These are phyloP conservation scores for Dryobates pubescens DNA, from an alignment of 2,797 vertebrate species.

Conservation along the genomic window DNA sequence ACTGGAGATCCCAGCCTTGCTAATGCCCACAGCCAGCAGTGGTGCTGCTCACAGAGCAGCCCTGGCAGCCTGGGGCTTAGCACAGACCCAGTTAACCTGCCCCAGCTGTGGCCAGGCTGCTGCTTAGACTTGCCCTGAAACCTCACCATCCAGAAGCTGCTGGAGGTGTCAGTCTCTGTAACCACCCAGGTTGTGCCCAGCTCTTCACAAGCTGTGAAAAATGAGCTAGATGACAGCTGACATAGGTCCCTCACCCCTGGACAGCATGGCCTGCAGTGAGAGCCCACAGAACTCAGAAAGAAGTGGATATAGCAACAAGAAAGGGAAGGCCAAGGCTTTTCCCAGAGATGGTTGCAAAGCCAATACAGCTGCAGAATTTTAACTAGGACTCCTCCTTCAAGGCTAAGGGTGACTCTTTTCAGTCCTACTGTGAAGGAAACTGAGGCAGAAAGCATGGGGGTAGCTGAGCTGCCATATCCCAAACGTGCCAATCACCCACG, in stretches of 20 bases:
- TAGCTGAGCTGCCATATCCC: not conserved
- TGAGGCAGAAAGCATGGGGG: not conserved
- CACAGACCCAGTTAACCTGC: not conserved
- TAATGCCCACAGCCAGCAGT: rapidly evolving
- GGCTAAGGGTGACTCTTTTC: not conserved
- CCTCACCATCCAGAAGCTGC: not conserved
- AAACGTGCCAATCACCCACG: rapidly evolving
- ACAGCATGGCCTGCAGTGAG: not conserved
- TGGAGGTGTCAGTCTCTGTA: not conserved
- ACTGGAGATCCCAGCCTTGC: not conserved
- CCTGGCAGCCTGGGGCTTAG: not conserved
- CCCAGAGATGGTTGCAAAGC: not conserved
- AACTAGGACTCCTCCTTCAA: not conserved
- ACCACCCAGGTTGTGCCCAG: not conserved
- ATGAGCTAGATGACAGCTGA: not conserved
- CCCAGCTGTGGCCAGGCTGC: not conserved
- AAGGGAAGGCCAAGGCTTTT: not conserved
- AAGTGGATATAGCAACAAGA: not conserved
- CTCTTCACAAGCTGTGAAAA: not conserved
- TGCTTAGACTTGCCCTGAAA: not conserved
- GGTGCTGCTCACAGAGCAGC: rapidly evolving
- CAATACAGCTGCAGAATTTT: not conserved
- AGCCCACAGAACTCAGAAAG: not conserved
- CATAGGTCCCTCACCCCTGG: not conserved
- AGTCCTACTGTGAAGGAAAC: not conserved